A percentile compares a stretch with the other conserved stretches of the same genome.
Evolutionary conservation across 2,113 vertebrate genomes (phyloP).

Genomic region (Chaetodon auriga): DNA sequence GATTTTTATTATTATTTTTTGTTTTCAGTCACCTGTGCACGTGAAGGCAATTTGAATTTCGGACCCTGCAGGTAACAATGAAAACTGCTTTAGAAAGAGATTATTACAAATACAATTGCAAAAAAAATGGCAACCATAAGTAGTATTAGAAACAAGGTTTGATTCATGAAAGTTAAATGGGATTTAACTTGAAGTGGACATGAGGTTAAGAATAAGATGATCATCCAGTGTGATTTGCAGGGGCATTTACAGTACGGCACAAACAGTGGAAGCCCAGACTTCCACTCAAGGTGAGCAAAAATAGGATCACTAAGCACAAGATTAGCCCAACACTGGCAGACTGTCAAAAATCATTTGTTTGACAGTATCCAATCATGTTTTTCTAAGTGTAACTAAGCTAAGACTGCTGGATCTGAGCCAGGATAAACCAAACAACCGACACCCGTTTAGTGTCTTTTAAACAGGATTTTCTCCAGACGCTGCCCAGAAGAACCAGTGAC

Average conservation of each 20-base stretch:
- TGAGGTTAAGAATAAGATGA: not conserved
- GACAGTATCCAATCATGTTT: constrained; percentile 55
- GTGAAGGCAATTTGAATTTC: not conserved
- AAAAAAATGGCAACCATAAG: not conserved
- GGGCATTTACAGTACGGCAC: constrained; percentile 10
- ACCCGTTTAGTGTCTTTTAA: constrained; percentile 42
- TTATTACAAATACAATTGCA: not conserved
- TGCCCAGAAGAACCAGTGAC: not conserved
- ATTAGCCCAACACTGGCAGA: constrained; percentile 31
- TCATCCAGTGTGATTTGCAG: not conserved
- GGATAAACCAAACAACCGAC: constrained; percentile 42
- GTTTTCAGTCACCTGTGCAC: not conserved
- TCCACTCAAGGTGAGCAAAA: constrained; percentile 41
- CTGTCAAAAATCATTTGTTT: constrained; percentile 51
- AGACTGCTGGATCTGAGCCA: constrained; percentile 52
- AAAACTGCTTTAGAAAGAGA: not conserved
- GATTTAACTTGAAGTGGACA: not conserved
- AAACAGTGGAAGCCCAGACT: constrained; percentile 20
- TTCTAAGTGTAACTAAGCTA: constrained; percentile 48
- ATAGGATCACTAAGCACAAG: constrained; percentile 22
- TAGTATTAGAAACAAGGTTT: not conserved
- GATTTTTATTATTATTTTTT: too few relatives aligned
- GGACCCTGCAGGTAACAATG: not conserved
- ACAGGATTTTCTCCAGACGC: constrained; percentile 31
- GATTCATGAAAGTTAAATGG: not conserved